phyloP scores from a whole-genome alignment of 2,888 invertebrate genomes.

The Andrena camellia region DNA sequence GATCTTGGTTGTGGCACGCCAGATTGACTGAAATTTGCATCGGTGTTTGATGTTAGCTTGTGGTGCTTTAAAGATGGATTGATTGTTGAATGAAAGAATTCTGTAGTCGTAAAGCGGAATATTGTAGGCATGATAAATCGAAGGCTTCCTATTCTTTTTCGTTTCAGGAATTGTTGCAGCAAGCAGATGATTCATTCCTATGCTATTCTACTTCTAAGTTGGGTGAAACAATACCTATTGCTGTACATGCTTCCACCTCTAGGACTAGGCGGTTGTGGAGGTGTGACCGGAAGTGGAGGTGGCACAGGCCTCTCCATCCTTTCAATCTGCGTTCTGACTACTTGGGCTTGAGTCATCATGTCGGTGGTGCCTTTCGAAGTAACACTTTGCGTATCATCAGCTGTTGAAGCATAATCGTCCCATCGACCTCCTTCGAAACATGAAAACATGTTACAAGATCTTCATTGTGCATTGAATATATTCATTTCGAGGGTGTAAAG shows the following conservation, averaged over 20 bases:
- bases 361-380: constrained; percentile 84
- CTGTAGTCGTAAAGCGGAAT: no score
- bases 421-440: constrained; percentile 80
- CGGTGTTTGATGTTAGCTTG: neutral
- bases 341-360: constrained; percentile 84
- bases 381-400: constrained; percentile 83
- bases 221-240: constrained; percentile 81
- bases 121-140: no score
- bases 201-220: neutral
- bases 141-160: no score
- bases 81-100: no score
- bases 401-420: constrained; percentile 84
- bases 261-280: constrained; percentile 84
- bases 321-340: constrained; percentile 87
- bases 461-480: neutral
- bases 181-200: neutral
- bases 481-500: neutral
- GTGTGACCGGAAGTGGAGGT: constrained; percentile 87
- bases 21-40: constrained; percentile 79
- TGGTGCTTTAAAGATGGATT: no score
- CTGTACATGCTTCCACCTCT: constrained; percentile 85
- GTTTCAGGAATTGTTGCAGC: no score
- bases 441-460: constrained; percentile 1
- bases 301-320: constrained; percentile 87
- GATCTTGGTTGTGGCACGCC: constrained; percentile 87